Conservation (phyloP, 2,888 invertebrate genomes). For the Brachyptera putata region DNA sequence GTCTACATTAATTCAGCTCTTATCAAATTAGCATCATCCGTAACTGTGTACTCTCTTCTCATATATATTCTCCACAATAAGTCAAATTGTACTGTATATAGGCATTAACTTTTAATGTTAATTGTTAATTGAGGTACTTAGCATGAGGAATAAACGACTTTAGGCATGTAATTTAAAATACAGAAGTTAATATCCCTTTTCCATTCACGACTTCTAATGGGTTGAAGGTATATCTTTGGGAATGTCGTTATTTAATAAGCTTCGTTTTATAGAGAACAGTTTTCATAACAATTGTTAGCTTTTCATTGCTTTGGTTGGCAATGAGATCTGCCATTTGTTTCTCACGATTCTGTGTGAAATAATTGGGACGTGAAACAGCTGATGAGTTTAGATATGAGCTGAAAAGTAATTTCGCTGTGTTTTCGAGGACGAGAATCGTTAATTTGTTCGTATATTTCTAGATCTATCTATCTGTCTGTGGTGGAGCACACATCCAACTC, state of each 20-base stretch:
- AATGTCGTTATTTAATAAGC: background rate
- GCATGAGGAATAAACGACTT: background rate
- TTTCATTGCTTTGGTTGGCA: background rate
- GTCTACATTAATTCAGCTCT: slow-evolving; percentile 11
- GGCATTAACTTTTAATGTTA: background rate
- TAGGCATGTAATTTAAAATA: background rate
- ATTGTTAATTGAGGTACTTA: background rate
- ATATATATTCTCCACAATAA: background rate
- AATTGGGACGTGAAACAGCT: slow-evolving; percentile 3
- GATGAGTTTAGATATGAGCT: background rate
- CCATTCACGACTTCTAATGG: too few relatives aligned
- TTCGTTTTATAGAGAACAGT: background rate
- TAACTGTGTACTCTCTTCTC: background rate
- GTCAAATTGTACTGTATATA: slow-evolving; percentile 4
- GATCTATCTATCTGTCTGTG: too few relatives aligned
- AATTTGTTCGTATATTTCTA: too few relatives aligned
- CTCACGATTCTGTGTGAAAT: background rate
- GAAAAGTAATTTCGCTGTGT: too few relatives aligned
- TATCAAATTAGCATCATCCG: slow-evolving; percentile 21
- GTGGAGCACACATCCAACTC: too few relatives aligned
- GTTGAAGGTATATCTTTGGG: background rate
- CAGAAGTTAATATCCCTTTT: background rate
- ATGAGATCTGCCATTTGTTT: slow-evolving; percentile 1
- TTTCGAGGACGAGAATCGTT: too few relatives aligned
- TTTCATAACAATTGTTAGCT: background rate